Conservation (phyloP, 2,797 vertebrate genomes). For the Pelochelys cantorii region DNA sequence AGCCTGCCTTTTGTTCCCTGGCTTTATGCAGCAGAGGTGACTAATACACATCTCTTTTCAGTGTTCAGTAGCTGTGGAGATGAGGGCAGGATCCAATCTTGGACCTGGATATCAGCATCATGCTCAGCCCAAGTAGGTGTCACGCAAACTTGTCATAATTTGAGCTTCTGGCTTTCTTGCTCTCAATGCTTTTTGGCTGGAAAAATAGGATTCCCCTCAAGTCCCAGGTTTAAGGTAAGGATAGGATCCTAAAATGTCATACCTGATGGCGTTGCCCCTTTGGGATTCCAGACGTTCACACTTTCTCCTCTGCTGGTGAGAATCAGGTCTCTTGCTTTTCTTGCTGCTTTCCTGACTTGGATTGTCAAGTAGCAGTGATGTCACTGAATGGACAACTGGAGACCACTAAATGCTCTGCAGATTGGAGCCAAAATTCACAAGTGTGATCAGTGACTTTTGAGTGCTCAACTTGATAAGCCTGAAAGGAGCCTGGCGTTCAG, state of each 20-base stretch:
- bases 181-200: not conserved
- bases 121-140: constrained; percentile 89
- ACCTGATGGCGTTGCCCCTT: not conserved
- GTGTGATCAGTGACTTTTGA: not conserved
- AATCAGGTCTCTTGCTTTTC: not conserved
- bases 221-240: not conserved
- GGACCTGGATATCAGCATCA: constrained; percentile 92
- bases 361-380: not conserved
- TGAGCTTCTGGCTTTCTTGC: fast-evolving
- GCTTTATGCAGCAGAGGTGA: fast-evolving
- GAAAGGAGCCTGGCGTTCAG: not conserved
- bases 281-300: not conserved
- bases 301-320: not conserved
- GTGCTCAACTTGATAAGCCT: not conserved
- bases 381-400: not conserved
- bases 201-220: not conserved
- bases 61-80: constrained; percentile 94
- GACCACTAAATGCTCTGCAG: not conserved
- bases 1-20: not conserved
- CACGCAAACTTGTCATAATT: not conserved
- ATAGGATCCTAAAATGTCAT: not conserved
- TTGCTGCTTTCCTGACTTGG: not conserved
- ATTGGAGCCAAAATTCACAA: not conserved
- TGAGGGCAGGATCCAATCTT: constrained; percentile 92
- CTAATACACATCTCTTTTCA: constrained; percentile 63